Evolutionary conservation across 2,888 invertebrate genomes (phyloP), one percentile per base, ranked within the genome.

Genomic region (Acronicta aceris): DNA sequence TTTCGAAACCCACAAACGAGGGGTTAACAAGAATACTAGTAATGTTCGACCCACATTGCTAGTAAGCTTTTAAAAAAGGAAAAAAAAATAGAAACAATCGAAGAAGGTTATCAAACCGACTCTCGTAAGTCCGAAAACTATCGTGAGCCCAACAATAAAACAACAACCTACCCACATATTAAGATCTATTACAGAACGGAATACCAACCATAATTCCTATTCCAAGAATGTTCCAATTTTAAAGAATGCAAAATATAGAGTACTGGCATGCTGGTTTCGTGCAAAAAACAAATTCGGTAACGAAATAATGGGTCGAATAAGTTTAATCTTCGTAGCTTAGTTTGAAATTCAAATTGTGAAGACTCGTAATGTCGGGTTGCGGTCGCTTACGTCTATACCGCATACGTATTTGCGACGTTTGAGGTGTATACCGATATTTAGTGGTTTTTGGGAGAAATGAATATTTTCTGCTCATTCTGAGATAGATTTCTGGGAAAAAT

Each of bases 311-410:
- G 71, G 51, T 52, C 56, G 51, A 68, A 70, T 66, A 72, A 67
- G 78, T 76, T 75, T 78, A 78, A 76, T 78, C 73, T 77, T 65
- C 53, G 54, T 42, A 41, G 64, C 69, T 76, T 78, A 71, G 70
- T 79, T 82, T 78, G 82, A 82, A 83, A 79, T 82, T 80, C 73
- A 80, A 82, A 82, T 83, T 45, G 62, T 60, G 67, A 61, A 67
- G 58, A 68, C 52, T 69, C 55, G 62, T 73, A 73, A 76, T 71
- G 59, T 61, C 38, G 56, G 66, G 67, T 69, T 73, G 65, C 58
- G 77, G 72, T 53, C 25, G 40, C 51, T 38, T 25, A 60, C 25
- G 21, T 16, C 43, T 50, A 43, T 61, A 51, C 21, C 59, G 65
- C 62, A 55, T 54, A 59, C 63, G 49, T 61, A 52, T 49, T 57